phyloP scores from a whole-genome alignment of 2,888 invertebrate species.

The Meloe dianella region DNA sequence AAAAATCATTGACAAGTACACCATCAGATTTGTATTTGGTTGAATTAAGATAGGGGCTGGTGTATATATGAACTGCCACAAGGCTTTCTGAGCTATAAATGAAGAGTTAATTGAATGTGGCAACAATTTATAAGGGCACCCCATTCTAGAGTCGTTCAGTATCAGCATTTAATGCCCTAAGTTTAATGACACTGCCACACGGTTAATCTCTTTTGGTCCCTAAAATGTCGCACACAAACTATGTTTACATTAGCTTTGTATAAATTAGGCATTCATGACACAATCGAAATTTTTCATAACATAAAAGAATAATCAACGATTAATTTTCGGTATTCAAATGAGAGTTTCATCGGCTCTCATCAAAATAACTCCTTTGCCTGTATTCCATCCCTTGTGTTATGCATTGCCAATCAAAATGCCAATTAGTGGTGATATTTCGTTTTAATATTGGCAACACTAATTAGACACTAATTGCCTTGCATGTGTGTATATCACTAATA shows the following conservation, averaged over 20 bases:
- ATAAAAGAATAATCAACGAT: not conserved
- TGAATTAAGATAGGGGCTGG: not conserved
- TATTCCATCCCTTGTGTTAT: constrained; percentile 13
- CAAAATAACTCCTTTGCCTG: not conserved
- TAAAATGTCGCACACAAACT: not conserved
- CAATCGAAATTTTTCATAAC: not conserved
- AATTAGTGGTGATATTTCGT: constrained; percentile 37
- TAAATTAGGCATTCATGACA: not conserved
- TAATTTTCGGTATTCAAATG: not conserved
- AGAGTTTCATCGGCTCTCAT: not conserved
- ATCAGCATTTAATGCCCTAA: constrained; percentile 39
- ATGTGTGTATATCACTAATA: constrained; percentile 23
- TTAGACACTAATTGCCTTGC: constrained; percentile 34
- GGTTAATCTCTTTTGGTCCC: constrained; percentile 19
- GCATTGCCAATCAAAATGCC: constrained; percentile 27
- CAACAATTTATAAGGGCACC: constrained; percentile 42
- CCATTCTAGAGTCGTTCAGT: constrained; percentile 33
- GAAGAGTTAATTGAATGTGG: constrained; percentile 42
- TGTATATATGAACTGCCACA: not conserved
- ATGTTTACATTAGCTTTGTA: constrained; percentile 11
- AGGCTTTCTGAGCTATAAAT: constrained; percentile 28
- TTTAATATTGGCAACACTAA: constrained; percentile 32
- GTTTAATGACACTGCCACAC: constrained; percentile 43
- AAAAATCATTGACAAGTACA: not conserved
- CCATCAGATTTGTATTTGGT: not conserved